Conservation (phyloP, 2,113 vertebrate genomes). For the Leucoraja erinaceus region DNA sequence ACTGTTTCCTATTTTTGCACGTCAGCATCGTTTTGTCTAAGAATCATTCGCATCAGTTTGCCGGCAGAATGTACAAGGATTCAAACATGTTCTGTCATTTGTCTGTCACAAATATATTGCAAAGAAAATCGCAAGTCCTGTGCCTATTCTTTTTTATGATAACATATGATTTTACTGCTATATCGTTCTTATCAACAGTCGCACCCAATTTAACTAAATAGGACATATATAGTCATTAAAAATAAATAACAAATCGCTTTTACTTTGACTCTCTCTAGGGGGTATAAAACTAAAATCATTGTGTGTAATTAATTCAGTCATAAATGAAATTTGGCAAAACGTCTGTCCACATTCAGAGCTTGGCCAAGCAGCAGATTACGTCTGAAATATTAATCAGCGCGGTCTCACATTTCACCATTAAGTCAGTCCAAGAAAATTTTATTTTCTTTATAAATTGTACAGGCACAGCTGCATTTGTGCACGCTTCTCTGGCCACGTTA, state of each 20-base stretch:
- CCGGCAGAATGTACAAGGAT: background rate
- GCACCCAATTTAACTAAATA: background rate
- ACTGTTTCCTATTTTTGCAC: conserved; percentile 36
- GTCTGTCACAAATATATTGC: background rate
- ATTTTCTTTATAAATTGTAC: conserved; percentile 34
- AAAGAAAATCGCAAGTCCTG: background rate
- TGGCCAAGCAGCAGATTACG: conserved; percentile 36
- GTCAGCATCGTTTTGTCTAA: conserved; percentile 38
- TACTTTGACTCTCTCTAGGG: conserved; percentile 21
- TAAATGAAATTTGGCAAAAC: conserved; percentile 38
- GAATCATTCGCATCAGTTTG: conserved; percentile 18
- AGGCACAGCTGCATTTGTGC: conserved; percentile 5
- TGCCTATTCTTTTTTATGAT: background rate
- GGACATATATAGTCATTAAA: conserved; percentile 28
- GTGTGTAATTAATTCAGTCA: conserved; percentile 38
- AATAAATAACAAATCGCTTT: conserved; percentile 31
- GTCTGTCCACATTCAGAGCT: conserved; percentile 29
- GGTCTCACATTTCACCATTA: conserved; percentile 26
- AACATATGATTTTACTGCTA: background rate
- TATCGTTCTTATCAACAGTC: background rate
- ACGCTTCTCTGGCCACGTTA: conserved; percentile 8
- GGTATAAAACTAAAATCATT: conserved; percentile 33
- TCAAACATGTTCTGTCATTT: background rate
- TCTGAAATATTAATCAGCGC: conserved; percentile 37
- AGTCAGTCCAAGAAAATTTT: background rate